Percentiles rank a stretch among this genome's conserved stretches.
Evolutionary conservation across 2,797 vertebrate species (phyloP).

Genomic region (Squalus acanthias): DNA sequence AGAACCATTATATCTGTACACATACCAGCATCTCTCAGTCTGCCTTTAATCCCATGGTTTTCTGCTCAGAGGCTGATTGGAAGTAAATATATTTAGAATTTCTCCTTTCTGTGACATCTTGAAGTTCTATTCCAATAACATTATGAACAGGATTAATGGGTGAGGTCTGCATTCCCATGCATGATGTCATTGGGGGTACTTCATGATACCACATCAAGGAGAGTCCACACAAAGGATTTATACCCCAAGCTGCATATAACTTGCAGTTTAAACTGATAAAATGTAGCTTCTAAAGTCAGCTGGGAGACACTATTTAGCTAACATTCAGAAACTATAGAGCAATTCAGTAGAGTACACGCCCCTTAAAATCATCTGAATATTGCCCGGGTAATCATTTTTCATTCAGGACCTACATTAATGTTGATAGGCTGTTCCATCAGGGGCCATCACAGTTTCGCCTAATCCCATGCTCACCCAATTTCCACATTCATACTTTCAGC

Average conservation of each 20-base stretch:
- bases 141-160: neutral
- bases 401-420: neutral
- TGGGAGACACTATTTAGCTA: neutral
- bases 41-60: neutral
- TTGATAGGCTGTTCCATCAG: neutral
- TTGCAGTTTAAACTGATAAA: neutral
- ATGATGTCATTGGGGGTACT: neutral
- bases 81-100: neutral
- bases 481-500: neutral
- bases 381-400: neutral
- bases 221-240: neutral
- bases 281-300: neutral
- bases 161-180: neutral
- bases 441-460: neutral
- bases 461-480: neutral
- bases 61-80: neutral
- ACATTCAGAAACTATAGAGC: neutral
- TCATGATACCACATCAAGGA: neutral
- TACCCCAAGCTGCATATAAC: neutral
- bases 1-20: neutral
- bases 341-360: neutral
- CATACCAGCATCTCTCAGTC: too few relatives aligned
- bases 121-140: neutral
- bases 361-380: neutral
- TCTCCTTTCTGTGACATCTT: neutral